phyloP scores from a whole-genome alignment of 2,797 vertebrate genomes.

The Esox masquinongy region DNA sequence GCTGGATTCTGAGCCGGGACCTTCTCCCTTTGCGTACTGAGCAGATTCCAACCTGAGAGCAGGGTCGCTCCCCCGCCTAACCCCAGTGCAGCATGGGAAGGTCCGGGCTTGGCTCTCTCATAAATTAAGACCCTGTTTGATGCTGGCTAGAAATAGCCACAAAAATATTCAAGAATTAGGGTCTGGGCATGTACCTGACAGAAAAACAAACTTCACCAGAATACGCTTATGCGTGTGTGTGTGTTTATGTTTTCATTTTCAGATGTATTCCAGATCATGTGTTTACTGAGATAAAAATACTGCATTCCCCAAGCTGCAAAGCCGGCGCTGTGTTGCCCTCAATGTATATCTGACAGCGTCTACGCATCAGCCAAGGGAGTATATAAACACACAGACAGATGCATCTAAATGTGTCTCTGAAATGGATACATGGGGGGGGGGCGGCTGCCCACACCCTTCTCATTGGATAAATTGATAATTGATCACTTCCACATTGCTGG shows the following conservation, averaged over 20 bases:
- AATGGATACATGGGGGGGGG: background rate
- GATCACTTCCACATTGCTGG: constrained; percentile 53
- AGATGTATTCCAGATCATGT: constrained; percentile 36
- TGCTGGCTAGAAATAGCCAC: constrained; percentile 46
- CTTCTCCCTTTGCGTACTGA: background rate
- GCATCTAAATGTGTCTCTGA: background rate
- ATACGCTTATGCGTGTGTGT: constrained; percentile 23
- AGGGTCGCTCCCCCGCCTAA: constrained; percentile 12
- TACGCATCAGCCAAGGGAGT: background rate
- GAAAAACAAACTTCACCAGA: constrained; percentile 43
- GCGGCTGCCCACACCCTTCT: background rate
- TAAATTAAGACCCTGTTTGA: constrained; percentile 59
- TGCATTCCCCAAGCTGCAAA: background rate
- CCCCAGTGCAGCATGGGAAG: constrained; percentile 49
- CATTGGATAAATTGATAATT: constrained; percentile 24
- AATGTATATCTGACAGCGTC: constrained; percentile 11
- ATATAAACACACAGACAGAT: background rate
- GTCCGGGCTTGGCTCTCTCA: constrained; percentile 36
- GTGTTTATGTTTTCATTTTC: constrained; percentile 30
- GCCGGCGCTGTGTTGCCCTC: background rate
- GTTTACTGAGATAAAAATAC: constrained; percentile 37
- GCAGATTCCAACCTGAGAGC: background rate
- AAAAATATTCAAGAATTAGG: constrained; percentile 41
- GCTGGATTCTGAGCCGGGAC: background rate
- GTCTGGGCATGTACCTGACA: constrained; percentile 34